Conservation (phyloP, 2,888 invertebrate genomes). For the Lordiphosa andalusiaca region DNA sequence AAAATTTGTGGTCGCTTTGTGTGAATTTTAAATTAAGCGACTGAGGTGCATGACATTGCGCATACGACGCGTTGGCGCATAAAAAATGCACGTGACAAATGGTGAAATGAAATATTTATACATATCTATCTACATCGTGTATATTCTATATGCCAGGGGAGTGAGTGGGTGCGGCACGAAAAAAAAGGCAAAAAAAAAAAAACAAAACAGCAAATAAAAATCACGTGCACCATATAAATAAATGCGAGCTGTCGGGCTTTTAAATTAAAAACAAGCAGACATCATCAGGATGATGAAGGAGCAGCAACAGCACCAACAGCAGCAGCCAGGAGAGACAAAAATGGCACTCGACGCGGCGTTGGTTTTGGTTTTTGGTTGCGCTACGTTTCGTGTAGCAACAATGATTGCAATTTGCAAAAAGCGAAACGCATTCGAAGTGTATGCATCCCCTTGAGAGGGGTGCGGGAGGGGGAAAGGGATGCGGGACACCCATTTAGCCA, state of each 20-base stretch:
- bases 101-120: slow-evolving; percentile 61
- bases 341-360: slow-evolving; percentile 23
- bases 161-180: neutral
- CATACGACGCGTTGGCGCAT: slow-evolving; percentile 61
- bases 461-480: neutral
- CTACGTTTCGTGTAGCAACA: slow-evolving; percentile 37
- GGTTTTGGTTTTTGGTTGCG: slow-evolving; percentile 16
- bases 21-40: slow-evolving; percentile 11
- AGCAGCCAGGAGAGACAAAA: slow-evolving; percentile 15
- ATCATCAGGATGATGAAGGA: slow-evolving; percentile 40
- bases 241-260: slow-evolving; percentile 60
- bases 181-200: slow-evolving; percentile 8
- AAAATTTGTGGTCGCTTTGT: slow-evolving; percentile 6
- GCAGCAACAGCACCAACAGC: slow-evolving; percentile 11
- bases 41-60: slow-evolving; percentile 42
- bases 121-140: slow-evolving; percentile 34
- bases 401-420: slow-evolving; percentile 66
- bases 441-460: slow-evolving; percentile 3
- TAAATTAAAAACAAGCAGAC: slow-evolving; percentile 68
- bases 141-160: slow-evolving; percentile 26
- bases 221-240: slow-evolving; percentile 66
- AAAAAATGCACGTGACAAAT: slow-evolving; percentile 72
- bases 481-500: slow-evolving; percentile 30
- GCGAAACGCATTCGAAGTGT: slow-evolving; percentile 52
- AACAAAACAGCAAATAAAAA: slow-evolving; percentile 37